phyloP scores from a whole-genome alignment of 1,140 invertebrate genomes.

The Drosophila tsacasi region DNA sequence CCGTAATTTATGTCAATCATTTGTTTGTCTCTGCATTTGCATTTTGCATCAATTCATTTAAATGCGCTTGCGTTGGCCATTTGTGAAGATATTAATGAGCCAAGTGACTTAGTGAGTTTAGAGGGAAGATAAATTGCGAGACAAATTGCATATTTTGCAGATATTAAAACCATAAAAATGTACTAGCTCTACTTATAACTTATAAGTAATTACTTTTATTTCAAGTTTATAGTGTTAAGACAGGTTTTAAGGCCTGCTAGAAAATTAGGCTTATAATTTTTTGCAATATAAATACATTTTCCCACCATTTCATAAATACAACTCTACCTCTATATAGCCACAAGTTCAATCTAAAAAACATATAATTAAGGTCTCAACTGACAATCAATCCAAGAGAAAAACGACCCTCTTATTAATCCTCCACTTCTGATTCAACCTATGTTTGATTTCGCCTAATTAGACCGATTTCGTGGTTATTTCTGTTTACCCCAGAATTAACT shows the following conservation, averaged over 20 bases:
- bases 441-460: conserved; percentile 26
- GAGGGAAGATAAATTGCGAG: neutral
- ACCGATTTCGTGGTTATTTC: conserved; percentile 21
- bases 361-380: neutral
- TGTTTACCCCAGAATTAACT: conserved; percentile 26
- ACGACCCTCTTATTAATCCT: neutral
- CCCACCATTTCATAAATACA: neutral
- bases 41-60: conserved; percentile 49
- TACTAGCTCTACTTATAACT: neutral
- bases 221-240: too few relatives aligned
- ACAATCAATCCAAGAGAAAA: neutral
- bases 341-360: neutral
- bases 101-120: neutral
- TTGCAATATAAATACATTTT: neutral
- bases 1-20: conserved; percentile 75
- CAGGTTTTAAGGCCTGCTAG: too few relatives aligned
- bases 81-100: conserved; percentile 38
- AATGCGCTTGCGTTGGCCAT: conserved; percentile 35
- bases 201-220: neutral
- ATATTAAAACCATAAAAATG: neutral
- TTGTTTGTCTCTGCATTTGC: conserved; percentile 58
- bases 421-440: neutral
- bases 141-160: neutral
- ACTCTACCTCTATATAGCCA: too few relatives aligned
- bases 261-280: neutral